A percentile compares a stretch with the other conserved stretches of the same genome.
Evolutionary conservation across 2,797 vertebrate species (phyloP).

Genomic region (Leptoclinus maculatus): DNA sequence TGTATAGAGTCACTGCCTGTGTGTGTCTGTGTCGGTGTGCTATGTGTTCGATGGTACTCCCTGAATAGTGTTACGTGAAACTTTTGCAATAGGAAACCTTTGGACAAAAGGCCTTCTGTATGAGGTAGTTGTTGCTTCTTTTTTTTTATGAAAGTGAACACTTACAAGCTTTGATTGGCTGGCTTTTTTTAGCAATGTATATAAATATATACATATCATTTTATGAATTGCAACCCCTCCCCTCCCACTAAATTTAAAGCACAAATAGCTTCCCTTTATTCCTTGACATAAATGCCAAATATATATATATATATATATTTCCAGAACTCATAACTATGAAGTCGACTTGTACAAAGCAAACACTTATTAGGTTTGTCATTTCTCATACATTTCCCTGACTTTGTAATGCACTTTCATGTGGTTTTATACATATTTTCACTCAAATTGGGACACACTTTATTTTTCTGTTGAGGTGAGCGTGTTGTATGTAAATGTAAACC

Average conservation of each 20-base stretch:
- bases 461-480: constrained; percentile 37
- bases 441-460: constrained; percentile 62
- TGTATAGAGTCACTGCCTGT: constrained; percentile 71
- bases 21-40: constrained; percentile 57
- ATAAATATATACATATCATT: constrained; percentile 72
- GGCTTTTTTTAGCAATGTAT: constrained; percentile 77
- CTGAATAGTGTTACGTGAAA: constrained; percentile 75
- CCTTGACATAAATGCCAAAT: constrained; percentile 78
- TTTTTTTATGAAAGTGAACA: constrained; percentile 74
- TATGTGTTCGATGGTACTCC: constrained; percentile 79
- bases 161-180: constrained; percentile 75
- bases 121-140: constrained; percentile 72
- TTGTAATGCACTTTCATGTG: constrained; percentile 82
- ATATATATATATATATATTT: constrained; percentile 76
- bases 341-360: constrained; percentile 69
- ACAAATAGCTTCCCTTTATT: constrained; percentile 75
- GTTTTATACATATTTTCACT: constrained; percentile 70
- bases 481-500: constrained; percentile 74
- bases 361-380: constrained; percentile 63
- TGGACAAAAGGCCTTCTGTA: constrained; percentile 76
- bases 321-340: constrained; percentile 67
- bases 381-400: constrained; percentile 70
- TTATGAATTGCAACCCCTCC: constrained; percentile 65
- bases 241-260: constrained; percentile 75
- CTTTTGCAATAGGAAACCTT: constrained; percentile 79